Evolutionary conservation across 2,113 vertebrate species (phyloP).

Genomic region (Menidia beryllina): DNA sequence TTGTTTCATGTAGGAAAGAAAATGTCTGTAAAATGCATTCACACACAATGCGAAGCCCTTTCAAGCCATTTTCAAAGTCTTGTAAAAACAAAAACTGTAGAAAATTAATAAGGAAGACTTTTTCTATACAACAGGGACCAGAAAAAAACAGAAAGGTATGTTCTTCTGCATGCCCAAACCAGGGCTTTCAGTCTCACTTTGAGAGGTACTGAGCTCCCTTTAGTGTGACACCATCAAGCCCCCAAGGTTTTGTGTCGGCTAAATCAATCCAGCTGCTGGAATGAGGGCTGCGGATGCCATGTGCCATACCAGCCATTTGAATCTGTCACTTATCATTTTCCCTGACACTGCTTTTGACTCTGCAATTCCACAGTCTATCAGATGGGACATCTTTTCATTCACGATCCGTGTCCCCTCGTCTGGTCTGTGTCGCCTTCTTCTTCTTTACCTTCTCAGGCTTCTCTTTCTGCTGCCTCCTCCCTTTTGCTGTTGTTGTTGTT

Average conservation of each 20-base stretch:
- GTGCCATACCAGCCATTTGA: constrained; percentile 50
- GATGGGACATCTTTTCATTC: constrained; percentile 20
- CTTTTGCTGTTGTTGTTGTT: background rate
- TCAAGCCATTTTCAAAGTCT: no score
- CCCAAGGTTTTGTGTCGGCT: constrained; percentile 32
- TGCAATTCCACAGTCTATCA: constrained; percentile 19
- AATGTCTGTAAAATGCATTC: no score
- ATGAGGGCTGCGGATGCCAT: constrained; percentile 22
- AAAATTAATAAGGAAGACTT: no score
- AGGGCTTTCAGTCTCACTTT: constrained; percentile 21
- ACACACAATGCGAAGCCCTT: no score
- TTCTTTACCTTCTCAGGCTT: background rate
- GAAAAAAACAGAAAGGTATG: background rate
- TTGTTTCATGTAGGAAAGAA: no score
- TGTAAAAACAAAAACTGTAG: no score
- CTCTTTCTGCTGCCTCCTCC: background rate
- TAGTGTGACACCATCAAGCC: constrained; percentile 37
- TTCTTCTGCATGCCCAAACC: constrained; percentile 3
- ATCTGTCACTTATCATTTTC: constrained; percentile 68
- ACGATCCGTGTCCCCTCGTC: background rate
- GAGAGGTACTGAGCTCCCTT: constrained; percentile 7
- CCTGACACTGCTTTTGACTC: constrained; percentile 26
- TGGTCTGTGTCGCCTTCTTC: background rate
- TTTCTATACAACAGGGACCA: no score
- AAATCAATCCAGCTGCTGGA: constrained; percentile 48